Percentiles rank a stretch among this genome's conserved stretches.
Conservation (phyloP, 2,113 vertebrate genomes). For the Odocoileus hemionus region DNA sequence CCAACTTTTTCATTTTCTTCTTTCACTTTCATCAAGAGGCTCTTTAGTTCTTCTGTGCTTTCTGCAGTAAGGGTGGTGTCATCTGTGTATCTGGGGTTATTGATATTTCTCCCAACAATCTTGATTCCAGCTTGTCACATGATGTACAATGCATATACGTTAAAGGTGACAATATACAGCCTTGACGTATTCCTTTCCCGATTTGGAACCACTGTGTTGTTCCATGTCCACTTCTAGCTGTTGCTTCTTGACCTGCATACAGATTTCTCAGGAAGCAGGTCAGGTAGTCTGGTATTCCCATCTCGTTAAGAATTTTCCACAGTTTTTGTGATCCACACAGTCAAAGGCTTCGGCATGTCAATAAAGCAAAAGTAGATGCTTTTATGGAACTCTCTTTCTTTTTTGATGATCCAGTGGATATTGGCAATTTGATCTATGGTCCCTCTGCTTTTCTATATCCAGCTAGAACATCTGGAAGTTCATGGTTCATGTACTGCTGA, state of each 20-base stretch:
- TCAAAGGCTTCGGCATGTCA: background rate
- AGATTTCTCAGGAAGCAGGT: background rate
- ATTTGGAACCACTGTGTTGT: background rate
- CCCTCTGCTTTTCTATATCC: background rate
- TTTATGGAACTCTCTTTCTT: background rate
- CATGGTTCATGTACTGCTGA: background rate
- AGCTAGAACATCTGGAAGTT: background rate
- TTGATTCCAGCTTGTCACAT: background rate
- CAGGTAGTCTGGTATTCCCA: background rate
- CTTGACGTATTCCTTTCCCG: background rate
- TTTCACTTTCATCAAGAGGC: background rate
- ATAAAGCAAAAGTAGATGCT: background rate
- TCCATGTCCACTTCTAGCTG: background rate
- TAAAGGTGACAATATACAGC: background rate
- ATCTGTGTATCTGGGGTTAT: background rate
- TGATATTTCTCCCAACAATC: background rate
- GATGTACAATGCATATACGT: background rate
- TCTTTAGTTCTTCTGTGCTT: background rate
- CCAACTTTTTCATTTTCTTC: background rate
- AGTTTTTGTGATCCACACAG: background rate
- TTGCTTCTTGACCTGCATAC: background rate
- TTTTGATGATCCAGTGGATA: background rate
- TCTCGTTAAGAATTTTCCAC: background rate
- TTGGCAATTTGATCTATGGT: background rate
- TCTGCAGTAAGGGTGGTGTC: background rate